These are phyloP conservation scores for Diachasmimorpha longicaudata DNA, from an alignment of 1,140 invertebrate genomes.

Conservation along the genomic window DNA sequence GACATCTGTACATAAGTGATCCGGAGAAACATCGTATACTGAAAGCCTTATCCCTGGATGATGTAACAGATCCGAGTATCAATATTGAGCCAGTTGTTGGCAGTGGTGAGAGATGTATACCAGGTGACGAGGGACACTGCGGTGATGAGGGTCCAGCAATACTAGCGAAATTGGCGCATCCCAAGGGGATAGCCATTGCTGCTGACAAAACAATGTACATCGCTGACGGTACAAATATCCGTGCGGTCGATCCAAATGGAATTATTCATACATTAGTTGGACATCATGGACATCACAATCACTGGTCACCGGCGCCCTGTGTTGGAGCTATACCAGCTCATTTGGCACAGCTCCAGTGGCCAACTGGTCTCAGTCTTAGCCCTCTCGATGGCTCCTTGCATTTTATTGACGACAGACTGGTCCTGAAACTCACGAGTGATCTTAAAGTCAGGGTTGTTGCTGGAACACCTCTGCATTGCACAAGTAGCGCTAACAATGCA, in stretches of 20 bases:
- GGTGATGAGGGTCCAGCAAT: constrained; percentile 92
- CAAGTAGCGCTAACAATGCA: constrained; percentile 53
- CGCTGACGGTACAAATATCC: constrained; percentile 91
- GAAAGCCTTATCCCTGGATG: constrained; percentile 74
- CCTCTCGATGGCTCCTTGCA: constrained; percentile 92
- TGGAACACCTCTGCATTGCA: constrained; percentile 88
- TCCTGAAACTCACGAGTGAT: constrained; percentile 89
- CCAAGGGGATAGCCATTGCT: constrained; percentile 94
- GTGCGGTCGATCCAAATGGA: constrained; percentile 87
- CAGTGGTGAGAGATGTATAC: constrained; percentile 94
- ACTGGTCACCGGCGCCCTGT: constrained; percentile 89
- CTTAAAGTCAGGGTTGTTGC: constrained; percentile 90
- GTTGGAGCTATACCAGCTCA: constrained; percentile 76
- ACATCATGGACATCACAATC: constrained; percentile 89
- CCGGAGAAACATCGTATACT: constrained; percentile 90
- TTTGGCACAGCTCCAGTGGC: constrained; percentile 92
- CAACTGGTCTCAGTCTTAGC: constrained; percentile 89
- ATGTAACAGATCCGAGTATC: constrained; percentile 79
- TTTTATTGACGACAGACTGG: constrained; percentile 93
- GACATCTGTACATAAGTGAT: constrained; percentile 94
- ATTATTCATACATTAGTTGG: constrained; percentile 95
- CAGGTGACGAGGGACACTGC: constrained; percentile 87
- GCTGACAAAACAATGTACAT: constrained; percentile 93
- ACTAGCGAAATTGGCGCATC: constrained; percentile 90
- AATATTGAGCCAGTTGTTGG: constrained; percentile 93